Conservation (phyloP, 2,797 vertebrate genomes). For the Hipposideros larvatus region DNA sequence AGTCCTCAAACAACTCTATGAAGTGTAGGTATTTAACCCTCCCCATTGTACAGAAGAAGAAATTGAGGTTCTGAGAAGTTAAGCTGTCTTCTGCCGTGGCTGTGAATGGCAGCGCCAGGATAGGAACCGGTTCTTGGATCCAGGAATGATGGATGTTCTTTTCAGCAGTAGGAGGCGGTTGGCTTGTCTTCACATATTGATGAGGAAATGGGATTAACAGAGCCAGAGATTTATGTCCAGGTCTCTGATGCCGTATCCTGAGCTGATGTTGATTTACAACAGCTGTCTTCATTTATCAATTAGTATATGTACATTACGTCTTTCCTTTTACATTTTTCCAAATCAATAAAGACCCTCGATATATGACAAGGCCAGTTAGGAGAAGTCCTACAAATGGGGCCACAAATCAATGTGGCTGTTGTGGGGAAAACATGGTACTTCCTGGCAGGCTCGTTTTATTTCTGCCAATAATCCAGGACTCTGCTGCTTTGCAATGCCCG, state of each 20-base stretch:
- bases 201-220: neutral
- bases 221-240: neutral
- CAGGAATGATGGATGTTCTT: neutral
- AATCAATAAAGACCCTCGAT: neutral
- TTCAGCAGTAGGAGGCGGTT: neutral
- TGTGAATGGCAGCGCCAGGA: neutral
- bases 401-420: neutral
- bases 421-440: neutral
- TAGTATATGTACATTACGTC: neutral
- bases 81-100: neutral
- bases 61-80: neutral
- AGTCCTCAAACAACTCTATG: neutral
- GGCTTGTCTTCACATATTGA: neutral
- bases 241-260: neutral
- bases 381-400: neutral
- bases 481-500: neutral
- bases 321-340: neutral
- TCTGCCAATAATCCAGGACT: neutral
- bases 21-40: neutral
- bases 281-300: neutral
- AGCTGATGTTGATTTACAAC: neutral
- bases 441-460: neutral
- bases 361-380: neutral
- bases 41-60: slow-evolving; percentile 27
- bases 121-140: neutral